Base-by-base conservation (phyloP, 2,888 invertebrate genomes). In the Mycogona germanica region DNA sequence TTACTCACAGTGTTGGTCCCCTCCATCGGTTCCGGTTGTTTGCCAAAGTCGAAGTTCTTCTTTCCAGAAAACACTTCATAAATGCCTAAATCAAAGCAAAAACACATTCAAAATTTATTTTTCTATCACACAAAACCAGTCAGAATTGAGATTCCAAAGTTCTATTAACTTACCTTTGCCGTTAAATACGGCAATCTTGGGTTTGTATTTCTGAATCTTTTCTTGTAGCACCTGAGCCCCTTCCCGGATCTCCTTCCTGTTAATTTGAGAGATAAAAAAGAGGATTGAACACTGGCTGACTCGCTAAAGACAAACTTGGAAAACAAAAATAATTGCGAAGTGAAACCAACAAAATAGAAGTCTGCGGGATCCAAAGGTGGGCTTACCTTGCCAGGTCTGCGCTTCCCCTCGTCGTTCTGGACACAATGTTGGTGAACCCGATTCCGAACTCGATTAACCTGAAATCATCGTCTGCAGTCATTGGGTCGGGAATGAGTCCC, bases 351-450 rank as follows among this genome's bases (percentile, higher is more conserved):
- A 32, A 32, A 12, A 32, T 32, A n/a, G 9, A 32, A 9, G 35
- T n/a, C n/a, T 12, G 35, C 35, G n/a, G 35, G 9, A 12, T 9
- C 35, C n/a, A n/a, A n/a, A n/a, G n/a, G n/a, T n/a, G n/a, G n/a
- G 35, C 35, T 89, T 76, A 91, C 89, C 73, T 89, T 55, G 89
- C 89, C 58, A 96, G 78, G 76, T 97, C 96, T 2, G 92, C 89
- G 65, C 91, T 92, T 61, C 95, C 95, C 73, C 92, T 89, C 1
- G 95, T 93, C 52, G 96, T 91, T 59, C 96, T 79, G 61, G 85
- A 79, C 59, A 96, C 95, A 83, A 97, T 95, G 73, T 97, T 97
- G 63, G 96, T 97, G 73, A 97, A 95, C 3, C 96, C 96, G 67
- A 97, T 95, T 57, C 96, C 95, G 69, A 85, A 85, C 71, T 91